A percentile compares a stretch with the other conserved stretches of the same genome.
Evolutionary conservation across 2,797 vertebrate species (phyloP).

Genomic region (Melanotaenia pygmaea): DNA sequence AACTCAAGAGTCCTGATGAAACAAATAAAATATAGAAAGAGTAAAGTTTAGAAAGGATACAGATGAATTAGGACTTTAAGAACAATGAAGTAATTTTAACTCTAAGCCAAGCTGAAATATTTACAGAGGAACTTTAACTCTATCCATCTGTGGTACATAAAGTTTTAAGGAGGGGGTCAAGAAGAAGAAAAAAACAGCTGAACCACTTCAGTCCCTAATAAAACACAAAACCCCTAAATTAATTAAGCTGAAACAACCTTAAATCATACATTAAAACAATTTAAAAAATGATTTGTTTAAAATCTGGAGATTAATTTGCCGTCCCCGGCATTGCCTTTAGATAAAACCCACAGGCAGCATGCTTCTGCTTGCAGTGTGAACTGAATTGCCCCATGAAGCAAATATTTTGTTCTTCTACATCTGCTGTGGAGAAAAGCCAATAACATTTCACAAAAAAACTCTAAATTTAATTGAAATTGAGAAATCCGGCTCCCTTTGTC

Average conservation of each 20-base stretch:
- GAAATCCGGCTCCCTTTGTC: neutral
- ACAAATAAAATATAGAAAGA: neutral
- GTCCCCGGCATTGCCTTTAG: neutral
- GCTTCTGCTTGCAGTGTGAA: neutral
- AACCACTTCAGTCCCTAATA: no score
- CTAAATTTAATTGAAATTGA: neutral
- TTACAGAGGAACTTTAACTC: no score
- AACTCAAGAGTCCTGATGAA: neutral
- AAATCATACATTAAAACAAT: neutral
- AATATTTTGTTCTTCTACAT: neutral
- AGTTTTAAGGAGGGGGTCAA: no score
- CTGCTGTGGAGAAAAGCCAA: neutral
- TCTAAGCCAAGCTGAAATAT: neutral
- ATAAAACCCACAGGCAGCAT: neutral
- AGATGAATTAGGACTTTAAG: neutral
- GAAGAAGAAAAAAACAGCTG: no score
- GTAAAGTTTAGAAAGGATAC: neutral
- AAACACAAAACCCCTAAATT: no score
- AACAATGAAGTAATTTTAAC: neutral
- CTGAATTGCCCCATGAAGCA: neutral
- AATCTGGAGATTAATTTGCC: neutral
- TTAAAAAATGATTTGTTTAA: neutral
- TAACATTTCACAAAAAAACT: neutral
- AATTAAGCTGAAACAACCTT: no score
- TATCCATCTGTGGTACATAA: no score